A percentile compares a stretch with the other conserved stretches of the same genome.
Conservation (phyloP, 2,113 vertebrate genomes). For the Pipa parva region DNA sequence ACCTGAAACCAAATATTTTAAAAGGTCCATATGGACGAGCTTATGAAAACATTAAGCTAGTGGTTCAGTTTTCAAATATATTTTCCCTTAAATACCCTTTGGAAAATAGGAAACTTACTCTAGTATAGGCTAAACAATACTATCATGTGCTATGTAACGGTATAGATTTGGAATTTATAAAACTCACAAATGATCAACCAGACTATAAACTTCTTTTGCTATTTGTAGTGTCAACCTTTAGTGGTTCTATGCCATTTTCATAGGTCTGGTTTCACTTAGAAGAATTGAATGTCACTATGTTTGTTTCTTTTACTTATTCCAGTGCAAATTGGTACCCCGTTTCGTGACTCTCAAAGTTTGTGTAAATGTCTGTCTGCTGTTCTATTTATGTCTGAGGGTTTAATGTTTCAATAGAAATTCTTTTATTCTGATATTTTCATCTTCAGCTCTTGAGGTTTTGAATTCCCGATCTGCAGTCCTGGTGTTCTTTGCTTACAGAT, state of each 20-base stretch:
- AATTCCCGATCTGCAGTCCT: slow-evolving; percentile 15
- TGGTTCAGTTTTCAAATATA: too few species aligned
- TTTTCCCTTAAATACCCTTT: background rate
- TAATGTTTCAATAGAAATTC: slow-evolving; percentile 49
- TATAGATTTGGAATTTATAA: background rate
- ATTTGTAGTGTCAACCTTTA: slow-evolving; percentile 27
- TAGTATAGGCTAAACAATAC: background rate
- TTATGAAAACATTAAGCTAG: too few species aligned
- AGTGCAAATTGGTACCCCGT: slow-evolving; percentile 52
- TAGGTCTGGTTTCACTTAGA: slow-evolving; percentile 65
- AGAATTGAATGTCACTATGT: slow-evolving; percentile 61
- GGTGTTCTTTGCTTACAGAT: background rate
- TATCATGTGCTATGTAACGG: slow-evolving; percentile 2
- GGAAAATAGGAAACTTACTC: background rate
- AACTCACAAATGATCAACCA: slow-evolving; percentile 15
- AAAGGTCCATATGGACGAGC: too few species aligned
- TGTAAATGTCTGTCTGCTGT: slow-evolving; percentile 50
- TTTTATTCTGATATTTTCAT: slow-evolving; percentile 43
- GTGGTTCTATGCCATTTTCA: slow-evolving; percentile 33
- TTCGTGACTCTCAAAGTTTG: slow-evolving; percentile 54
- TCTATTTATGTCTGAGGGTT: slow-evolving; percentile 50
- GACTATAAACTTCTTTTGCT: slow-evolving; percentile 20
- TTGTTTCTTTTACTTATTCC: slow-evolving; percentile 59
- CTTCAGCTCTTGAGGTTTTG: slow-evolving; percentile 39
- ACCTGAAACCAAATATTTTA: too few species aligned